phyloP scores from a whole-genome alignment of 2,797 vertebrate genomes.

The Holocentrus rufus region DNA sequence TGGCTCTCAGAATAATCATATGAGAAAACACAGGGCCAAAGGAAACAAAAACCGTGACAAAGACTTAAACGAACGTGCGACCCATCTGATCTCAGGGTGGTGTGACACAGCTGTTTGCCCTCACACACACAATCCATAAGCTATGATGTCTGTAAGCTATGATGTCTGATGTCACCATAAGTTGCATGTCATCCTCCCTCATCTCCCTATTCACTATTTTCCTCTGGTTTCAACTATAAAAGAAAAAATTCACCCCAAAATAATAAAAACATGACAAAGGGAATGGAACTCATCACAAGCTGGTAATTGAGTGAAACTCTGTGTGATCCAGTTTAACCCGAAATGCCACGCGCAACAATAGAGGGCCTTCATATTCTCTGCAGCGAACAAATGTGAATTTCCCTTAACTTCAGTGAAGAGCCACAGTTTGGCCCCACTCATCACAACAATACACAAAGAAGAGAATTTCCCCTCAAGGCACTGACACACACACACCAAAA shows the following conservation, averaged over 20 bases:
- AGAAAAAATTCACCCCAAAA: too few relatives aligned
- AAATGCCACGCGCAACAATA: background rate
- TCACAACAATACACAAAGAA: background rate
- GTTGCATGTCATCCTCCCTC: too few relatives aligned
- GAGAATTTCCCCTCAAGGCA: conserved; percentile 13
- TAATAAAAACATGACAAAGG: too few relatives aligned
- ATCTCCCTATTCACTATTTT: too few relatives aligned
- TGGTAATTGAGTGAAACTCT: background rate
- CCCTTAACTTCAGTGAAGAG: background rate
- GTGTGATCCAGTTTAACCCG: background rate
- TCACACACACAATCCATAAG: conserved; percentile 7
- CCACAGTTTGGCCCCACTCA: conserved; percentile 1
- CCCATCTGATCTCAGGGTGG: background rate
- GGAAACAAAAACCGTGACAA: background rate
- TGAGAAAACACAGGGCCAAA: conserved; percentile 8
- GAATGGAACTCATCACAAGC: too few relatives aligned
- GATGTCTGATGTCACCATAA: too few relatives aligned
- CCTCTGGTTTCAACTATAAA: too few relatives aligned
- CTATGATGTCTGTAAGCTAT: background rate
- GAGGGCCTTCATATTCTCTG: background rate
- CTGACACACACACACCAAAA: conserved; percentile 10
- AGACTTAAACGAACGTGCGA: background rate
- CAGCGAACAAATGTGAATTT: background rate
- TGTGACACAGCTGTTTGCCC: background rate
- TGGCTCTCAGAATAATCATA: background rate